Evolutionary conservation across 1,140 invertebrate species (phyloP), one percentile per base, ranked within the genome.

Genomic region (Pygmarrhopalites habei): DNA sequence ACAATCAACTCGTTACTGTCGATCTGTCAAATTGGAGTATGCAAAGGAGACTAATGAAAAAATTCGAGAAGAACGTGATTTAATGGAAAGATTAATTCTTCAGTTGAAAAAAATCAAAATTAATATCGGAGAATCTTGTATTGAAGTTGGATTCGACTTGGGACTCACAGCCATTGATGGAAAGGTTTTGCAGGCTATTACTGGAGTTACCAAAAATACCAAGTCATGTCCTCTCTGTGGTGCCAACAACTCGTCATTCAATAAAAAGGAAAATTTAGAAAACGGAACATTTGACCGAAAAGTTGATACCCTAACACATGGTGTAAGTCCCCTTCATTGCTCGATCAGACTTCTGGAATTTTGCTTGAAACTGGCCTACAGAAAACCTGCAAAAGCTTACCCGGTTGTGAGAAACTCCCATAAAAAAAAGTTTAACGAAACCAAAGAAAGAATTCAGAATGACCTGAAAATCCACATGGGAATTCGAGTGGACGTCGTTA

Each of bases 371-470:
- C 10, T 55, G 10, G 29, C 23, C 15, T 55, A 55, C 19, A 25
- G 19, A 12, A 12, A 15, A 12, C n/a, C 28, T 12, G 12, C 10
- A 12, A 12, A n/a, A 41, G 12, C 12, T 41, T 12, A 12, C 12
- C 39, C 12, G 39, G 39, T n/a, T 12, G n/a, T 12, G 39, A 12
- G 12, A 41, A n/a, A 41, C 39, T 12, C 39, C n/a, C 12, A 41
- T 41, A 41, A 41, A n/a, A 12, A 41, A 41, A 12, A 12, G 12
- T 12, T 41, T 12, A n/a, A 41, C n/a, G 39, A 12, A 41, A 12
- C 12, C 39, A 64, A 64, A 58, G 14, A 5, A 17, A 3, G 4
- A 23, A 49, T 64, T 19, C 58, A 60, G 43, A 7, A 49, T 35
- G 46, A 53, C 26, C 15, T 65, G 14, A 10, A 14, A 4, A 10